These are phyloP conservation scores for Psettodes erumei DNA, from an alignment of 2,113 vertebrate species.

Conservation along the genomic window DNA sequence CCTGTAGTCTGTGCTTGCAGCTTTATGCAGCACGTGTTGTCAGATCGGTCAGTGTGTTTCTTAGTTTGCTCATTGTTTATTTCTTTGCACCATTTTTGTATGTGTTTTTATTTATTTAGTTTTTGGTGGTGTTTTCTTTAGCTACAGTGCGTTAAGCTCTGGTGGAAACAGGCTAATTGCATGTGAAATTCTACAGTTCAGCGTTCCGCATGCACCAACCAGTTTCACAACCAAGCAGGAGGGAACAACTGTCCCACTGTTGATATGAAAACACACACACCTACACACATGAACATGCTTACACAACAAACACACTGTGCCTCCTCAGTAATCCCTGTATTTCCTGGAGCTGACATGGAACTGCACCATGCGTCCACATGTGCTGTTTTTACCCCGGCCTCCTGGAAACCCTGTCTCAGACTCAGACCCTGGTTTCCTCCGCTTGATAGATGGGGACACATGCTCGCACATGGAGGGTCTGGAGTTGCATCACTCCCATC, in stretches of 20 bases:
- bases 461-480: slow-evolving; percentile 10
- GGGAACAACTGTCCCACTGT: slow-evolving; percentile 51
- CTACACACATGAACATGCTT: slow-evolving; percentile 42
- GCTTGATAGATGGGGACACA: slow-evolving; percentile 22
- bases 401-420: slow-evolving; percentile 27
- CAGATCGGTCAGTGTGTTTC: no score
- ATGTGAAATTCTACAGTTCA: slow-evolving; percentile 17
- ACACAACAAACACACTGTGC: slow-evolving; percentile 61
- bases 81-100: no score
- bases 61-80: no score
- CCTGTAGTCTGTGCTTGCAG: no score
- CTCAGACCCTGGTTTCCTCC: slow-evolving; percentile 13
- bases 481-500: slow-evolving; percentile 12
- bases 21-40: background rate
- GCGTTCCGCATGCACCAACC: slow-evolving; percentile 33
- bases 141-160: background rate
- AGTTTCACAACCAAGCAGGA: slow-evolving; percentile 25
- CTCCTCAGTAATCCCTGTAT: slow-evolving; percentile 48
- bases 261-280: slow-evolving; percentile 69
- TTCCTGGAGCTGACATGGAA: slow-evolving; percentile 46
- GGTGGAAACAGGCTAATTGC: slow-evolving; percentile 45
- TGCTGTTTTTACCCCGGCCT: background rate
- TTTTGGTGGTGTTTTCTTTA: no score
- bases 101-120: no score
- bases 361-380: slow-evolving; percentile 12